A percentile compares a stretch with the other conserved stretches of the same genome.
Conservation (phyloP, 2,888 invertebrate species). For the Epinotia bilunana region DNA sequence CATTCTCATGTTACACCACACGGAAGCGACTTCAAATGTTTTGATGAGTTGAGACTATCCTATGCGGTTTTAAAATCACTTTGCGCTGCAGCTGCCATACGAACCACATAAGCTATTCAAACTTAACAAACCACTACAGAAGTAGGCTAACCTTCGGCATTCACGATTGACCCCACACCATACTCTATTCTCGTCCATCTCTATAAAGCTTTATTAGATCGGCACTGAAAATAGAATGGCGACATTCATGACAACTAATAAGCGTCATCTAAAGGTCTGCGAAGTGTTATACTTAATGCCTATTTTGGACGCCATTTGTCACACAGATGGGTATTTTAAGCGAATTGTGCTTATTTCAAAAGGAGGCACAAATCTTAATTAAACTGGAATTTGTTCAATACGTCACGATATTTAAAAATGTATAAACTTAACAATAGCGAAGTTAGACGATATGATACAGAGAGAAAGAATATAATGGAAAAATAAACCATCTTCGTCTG, state of each 20-base stretch:
- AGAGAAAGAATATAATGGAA: too few species aligned
- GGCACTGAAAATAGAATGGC: constrained; percentile 53
- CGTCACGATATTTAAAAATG: not conserved
- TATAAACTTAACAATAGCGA: too few species aligned
- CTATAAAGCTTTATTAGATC: constrained; percentile 59
- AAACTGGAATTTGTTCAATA: not conserved
- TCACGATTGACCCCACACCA: constrained; percentile 54
- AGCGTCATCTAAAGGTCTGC: constrained; percentile 33
- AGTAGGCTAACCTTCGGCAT: constrained; percentile 53
- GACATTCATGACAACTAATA: constrained; percentile 47
- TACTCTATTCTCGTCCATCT: constrained; percentile 50
- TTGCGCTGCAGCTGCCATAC: not conserved
- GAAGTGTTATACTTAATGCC: constrained; percentile 28
- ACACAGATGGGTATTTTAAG: constrained; percentile 20
- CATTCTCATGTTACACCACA: not conserved
- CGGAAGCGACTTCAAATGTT: not conserved
- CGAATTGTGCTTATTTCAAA: not conserved
- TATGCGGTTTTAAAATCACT: not conserved
- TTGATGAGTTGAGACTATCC: not conserved
- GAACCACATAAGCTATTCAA: not conserved
- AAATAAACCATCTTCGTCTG: too few species aligned
- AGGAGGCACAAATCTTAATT: not conserved
- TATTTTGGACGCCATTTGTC: constrained; percentile 34
- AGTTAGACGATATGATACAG: too few species aligned
- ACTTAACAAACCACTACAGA: constrained; percentile 12